Evolutionary conservation across 2,113 vertebrate genomes (phyloP), one percentile per base, ranked within the genome.

Genomic region (Sceloporus undulatus): DNA sequence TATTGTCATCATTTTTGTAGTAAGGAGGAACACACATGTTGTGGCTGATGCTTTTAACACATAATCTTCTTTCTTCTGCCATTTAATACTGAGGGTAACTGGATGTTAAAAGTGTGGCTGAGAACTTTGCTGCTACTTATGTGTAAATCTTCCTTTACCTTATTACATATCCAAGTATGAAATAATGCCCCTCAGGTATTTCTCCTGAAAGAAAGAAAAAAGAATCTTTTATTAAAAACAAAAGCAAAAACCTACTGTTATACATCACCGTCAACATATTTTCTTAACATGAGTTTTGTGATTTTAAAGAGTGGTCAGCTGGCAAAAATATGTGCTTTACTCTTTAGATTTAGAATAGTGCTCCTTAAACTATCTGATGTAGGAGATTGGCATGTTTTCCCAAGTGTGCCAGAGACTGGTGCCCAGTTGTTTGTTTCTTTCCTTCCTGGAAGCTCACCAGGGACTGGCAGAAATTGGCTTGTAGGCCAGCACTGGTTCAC

Each of bases 311-410:
- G 89, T 85, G 38, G 18, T 14, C 0, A 86, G 73, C 16, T 7
- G 76, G n/a, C 88, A 91, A 86, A 92, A 88, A 87, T 79, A 9
- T 62, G 62, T 81, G 14, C 10, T 62, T 82, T 65, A 38, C 25
- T 81, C 27, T 75, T 5, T 34, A 87, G 48, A 79, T 75, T 5
- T 34, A 87, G 48, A 79, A 34, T 18, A 62, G 59, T 62, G 11
- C 59, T 62, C 2, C 16, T 62, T 18, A 62, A 62, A 62, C 59
- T 62, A 62, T 62, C 56, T 59, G 56, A 62, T 62, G 59, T 62
- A 18, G 59, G 59, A 18, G 59, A 62, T 2, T 62, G 59, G 59
- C 59, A 62, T 62, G 10, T 59, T 14, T 14, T 59, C 56, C 56
- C 56, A 34, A 59, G 56, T 59, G 13, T 62, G 59, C 59, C 13